Conservation (phyloP, 92 coral and sea anemone genomes). For the Virgularia gustaviana region DNA sequence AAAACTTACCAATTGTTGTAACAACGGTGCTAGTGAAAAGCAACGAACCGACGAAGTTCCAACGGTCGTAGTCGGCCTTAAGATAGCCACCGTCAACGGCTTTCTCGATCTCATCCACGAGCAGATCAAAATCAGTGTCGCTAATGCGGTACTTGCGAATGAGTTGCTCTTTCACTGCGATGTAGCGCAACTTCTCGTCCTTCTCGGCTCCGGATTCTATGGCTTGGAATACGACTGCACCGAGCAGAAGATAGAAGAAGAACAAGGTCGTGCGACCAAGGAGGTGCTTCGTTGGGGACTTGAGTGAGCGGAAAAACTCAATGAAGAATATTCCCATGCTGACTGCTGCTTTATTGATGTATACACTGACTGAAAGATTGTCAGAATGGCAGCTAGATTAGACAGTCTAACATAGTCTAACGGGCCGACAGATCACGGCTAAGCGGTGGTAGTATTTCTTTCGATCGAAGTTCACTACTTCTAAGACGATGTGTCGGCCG, state of each 20-base stretch:
- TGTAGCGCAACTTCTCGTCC: conserved; percentile 75
- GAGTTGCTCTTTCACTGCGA: conserved; percentile 67
- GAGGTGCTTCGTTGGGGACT: conserved; percentile 91
- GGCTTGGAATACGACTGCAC: conserved; percentile 94
- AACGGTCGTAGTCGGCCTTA: conserved; percentile 86
- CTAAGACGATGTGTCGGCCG: too few species aligned
- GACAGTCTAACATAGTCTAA: not conserved
- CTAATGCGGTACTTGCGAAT: conserved; percentile 84
- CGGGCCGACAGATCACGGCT: not conserved
- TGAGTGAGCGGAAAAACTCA: conserved; percentile 90
- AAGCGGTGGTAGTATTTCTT: conserved; percentile 2
- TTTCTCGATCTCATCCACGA: conserved; percentile 78
- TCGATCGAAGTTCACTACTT: conserved; percentile 12
- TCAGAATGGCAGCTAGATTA: not conserved
- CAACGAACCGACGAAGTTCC: conserved; percentile 87
- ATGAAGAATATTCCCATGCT: conserved; percentile 95
- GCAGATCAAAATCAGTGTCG: conserved; percentile 72
- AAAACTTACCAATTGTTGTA: conserved; percentile 96
- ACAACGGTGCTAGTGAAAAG: conserved; percentile 91
- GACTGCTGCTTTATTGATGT: not conserved
- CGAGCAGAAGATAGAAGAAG: conserved; percentile 79
- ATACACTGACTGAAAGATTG: not conserved
- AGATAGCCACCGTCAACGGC: conserved; percentile 98
- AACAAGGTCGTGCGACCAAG: conserved; percentile 73
- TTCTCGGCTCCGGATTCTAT: conserved; percentile 96